Conservation (phyloP, 2,113 vertebrate genomes). For the Heloderma charlesbogerti region DNA sequence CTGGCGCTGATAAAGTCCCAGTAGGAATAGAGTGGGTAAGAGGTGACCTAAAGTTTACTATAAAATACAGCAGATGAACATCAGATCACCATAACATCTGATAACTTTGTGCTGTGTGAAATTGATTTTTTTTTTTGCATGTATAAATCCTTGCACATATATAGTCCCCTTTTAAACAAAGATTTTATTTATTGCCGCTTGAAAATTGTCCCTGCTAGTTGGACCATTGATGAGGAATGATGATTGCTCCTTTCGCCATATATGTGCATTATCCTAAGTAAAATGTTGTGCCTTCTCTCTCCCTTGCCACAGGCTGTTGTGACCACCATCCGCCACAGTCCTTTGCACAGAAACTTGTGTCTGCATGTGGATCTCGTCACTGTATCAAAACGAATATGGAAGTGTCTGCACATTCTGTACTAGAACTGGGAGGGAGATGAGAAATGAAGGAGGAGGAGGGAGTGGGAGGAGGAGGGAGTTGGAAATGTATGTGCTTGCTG, state of each 20-base stretch:
- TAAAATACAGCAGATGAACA: neutral
- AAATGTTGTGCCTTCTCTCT: neutral
- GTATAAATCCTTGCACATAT: neutral
- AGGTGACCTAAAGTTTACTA: neutral
- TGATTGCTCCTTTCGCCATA: neutral
- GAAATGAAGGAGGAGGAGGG: neutral
- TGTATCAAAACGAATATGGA: neutral
- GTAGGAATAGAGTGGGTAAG: neutral
- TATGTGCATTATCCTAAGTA: neutral
- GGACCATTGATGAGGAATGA: neutral
- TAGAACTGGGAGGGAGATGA: neutral
- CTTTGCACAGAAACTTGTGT: neutral
- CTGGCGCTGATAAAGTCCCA: neutral
- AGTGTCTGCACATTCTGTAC: neutral
- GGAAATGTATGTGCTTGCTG: no score
- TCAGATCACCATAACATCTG: neutral
- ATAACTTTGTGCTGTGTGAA: neutral
- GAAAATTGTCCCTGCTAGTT: neutral
- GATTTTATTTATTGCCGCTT: neutral
- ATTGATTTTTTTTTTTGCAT: neutral
- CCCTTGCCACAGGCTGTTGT: neutral
- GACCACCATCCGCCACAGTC: neutral
- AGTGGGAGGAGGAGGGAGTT: neutral
- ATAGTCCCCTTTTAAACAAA: neutral
- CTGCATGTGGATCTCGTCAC: neutral